Evolutionary conservation across 2,797 vertebrate genomes (phyloP).

Genomic region (Diplodus puntazzo): DNA sequence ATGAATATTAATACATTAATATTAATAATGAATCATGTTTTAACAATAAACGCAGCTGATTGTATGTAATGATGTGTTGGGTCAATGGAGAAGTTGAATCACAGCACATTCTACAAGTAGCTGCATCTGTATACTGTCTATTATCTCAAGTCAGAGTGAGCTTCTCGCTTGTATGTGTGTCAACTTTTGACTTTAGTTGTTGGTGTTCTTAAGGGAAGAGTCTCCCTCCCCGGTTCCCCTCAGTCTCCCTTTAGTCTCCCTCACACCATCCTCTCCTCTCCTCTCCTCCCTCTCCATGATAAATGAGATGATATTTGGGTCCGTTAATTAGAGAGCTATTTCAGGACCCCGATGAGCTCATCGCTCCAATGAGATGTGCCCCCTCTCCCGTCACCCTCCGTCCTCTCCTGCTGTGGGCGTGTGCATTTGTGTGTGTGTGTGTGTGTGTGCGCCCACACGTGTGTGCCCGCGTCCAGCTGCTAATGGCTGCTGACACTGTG

Average conservation of each 20-base stretch:
- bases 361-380: constrained; percentile 70
- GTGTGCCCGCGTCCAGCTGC: constrained; percentile 52
- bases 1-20: too few species aligned
- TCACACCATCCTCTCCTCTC: constrained; percentile 21
- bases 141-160: too few species aligned
- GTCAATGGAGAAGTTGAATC: neutral
- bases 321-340: constrained; percentile 85
- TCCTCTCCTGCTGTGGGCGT: constrained; percentile 43
- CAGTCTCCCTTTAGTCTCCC: constrained; percentile 37
- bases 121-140: neutral
- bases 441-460: constrained; percentile 2
- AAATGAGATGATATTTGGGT: constrained; percentile 82
- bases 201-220: constrained; percentile 19
- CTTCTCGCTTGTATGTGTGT: too few species aligned
- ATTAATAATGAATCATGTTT: neutral
- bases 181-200: constrained; percentile 8
- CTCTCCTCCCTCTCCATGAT: constrained; percentile 65
- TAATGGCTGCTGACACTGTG: constrained; percentile 65
- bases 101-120: neutral
- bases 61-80: neutral
- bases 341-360: constrained; percentile 68
- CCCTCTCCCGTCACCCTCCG: constrained; percentile 65
- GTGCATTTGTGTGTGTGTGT: neutral
- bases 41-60: neutral
- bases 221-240: constrained; percentile 14